A percentile compares a stretch with the other conserved stretches of the same genome.
Evolutionary conservation across 1,140 invertebrate species (phyloP).

Genomic region (Drosophila fuyamai): DNA sequence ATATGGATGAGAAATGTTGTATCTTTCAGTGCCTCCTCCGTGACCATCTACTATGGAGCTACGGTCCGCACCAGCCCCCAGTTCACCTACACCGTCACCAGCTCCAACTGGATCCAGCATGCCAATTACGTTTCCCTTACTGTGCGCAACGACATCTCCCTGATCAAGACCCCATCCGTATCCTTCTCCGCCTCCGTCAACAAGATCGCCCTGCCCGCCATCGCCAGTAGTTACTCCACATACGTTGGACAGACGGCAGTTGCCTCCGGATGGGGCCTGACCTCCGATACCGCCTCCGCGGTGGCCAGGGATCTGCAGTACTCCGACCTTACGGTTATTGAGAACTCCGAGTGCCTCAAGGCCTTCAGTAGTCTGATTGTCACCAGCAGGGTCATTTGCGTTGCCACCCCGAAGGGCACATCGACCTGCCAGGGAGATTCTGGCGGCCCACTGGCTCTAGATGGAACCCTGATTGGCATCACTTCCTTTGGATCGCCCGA

Average conservation of each 20-base stretch:
- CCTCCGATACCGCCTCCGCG: conserved; percentile 21
- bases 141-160: conserved; percentile 46
- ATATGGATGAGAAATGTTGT: background rate
- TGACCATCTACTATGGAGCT: conserved; percentile 39
- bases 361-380: conserved; percentile 32
- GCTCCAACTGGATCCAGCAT: conserved; percentile 48
- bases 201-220: conserved; percentile 30
- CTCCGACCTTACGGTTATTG: conserved; percentile 23
- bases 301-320: conserved; percentile 30
- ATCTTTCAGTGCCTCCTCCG: conserved; percentile 40
- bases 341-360: conserved; percentile 12
- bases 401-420: conserved; percentile 41
- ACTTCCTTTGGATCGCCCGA: conserved; percentile 82
- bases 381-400: conserved; percentile 38
- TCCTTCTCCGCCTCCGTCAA: conserved; percentile 14
- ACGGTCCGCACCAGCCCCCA: conserved; percentile 49
- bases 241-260: conserved; percentile 31
- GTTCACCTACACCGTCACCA: conserved; percentile 38
- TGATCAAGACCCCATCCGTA: conserved; percentile 35
- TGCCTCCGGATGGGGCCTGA: conserved; percentile 49
- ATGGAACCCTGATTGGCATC: conserved; percentile 85
- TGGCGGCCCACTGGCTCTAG: conserved; percentile 85
- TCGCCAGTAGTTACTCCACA: conserved; percentile 32
- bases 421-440: conserved; percentile 86
- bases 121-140: conserved; percentile 24